Evolutionary conservation across 2,797 vertebrate species (phyloP).

Genomic region (Echiichthys vipera): DNA sequence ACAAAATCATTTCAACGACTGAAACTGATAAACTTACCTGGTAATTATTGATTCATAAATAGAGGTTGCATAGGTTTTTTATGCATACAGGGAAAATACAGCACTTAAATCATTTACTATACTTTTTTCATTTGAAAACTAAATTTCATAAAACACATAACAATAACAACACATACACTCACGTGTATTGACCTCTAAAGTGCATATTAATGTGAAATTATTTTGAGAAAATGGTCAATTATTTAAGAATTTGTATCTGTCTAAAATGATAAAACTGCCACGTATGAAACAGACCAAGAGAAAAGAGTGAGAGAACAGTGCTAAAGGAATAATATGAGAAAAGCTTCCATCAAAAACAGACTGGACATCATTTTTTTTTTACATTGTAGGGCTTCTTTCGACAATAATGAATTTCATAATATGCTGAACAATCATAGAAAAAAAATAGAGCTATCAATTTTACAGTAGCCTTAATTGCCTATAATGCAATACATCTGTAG

Average conservation of each 20-base stretch:
- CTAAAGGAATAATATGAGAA: neutral
- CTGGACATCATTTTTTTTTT: neutral
- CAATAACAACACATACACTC: neutral
- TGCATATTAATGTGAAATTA: neutral
- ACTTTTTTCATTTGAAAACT: neutral
- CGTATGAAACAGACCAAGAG: neutral
- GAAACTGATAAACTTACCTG: neutral
- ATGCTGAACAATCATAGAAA: neutral
- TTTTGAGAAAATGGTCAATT: neutral
- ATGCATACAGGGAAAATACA: neutral
- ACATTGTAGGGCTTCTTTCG: neutral
- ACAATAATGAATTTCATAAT: neutral
- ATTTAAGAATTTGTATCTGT: neutral
- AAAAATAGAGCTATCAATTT: neutral
- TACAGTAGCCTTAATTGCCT: neutral
- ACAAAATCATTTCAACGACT: neutral
- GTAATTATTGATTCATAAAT: neutral
- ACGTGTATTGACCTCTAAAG: neutral
- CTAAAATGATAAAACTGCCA: neutral
- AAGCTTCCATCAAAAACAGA: neutral
- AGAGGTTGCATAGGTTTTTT: rapidly evolving
- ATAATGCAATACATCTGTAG: neutral
- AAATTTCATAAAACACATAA: neutral
- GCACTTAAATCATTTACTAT: neutral
- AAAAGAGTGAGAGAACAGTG: neutral